Evolutionary conservation across 2,797 vertebrate genomes (phyloP).

Genomic region (Zalophus californianus): DNA sequence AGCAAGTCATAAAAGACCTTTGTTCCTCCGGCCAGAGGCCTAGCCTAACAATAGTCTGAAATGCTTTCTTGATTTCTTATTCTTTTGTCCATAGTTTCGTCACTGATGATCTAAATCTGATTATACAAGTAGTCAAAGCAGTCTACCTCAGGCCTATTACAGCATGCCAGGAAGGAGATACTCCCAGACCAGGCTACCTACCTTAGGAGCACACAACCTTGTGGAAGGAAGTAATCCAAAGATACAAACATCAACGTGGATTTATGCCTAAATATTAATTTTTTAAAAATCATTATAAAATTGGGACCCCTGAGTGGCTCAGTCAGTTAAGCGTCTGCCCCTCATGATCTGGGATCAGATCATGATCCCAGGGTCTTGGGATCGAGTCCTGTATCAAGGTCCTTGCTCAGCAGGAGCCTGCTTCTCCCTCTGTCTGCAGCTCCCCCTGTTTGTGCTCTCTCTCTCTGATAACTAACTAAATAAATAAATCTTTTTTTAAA

Average conservation of each 20-base stretch:
- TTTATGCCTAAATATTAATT: neutral
- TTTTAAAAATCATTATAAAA: neutral
- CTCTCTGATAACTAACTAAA: too few species aligned
- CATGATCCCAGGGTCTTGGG: too few species aligned
- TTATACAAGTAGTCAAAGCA: neutral
- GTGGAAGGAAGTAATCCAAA: neutral
- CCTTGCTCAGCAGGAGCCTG: too few species aligned
- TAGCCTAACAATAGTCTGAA: neutral
- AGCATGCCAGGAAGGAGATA: neutral
- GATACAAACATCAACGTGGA: neutral
- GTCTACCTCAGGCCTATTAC: neutral
- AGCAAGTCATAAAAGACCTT: neutral
- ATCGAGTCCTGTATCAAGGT: too few species aligned
- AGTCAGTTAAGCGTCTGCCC: too few species aligned
- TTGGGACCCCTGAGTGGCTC: too few species aligned
- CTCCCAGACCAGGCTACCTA: neutral
- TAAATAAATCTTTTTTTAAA: too few species aligned
- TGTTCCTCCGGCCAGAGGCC: neutral
- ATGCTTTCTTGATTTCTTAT: neutral
- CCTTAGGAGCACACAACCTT: neutral
- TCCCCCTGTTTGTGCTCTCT: too few species aligned
- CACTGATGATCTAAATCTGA: neutral
- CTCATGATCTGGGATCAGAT: too few species aligned
- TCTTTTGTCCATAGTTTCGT: neutral
- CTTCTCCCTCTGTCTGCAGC: too few species aligned